Conservation (phyloP, 2,113 vertebrate species). For the Protobothrops flavoviridis region DNA sequence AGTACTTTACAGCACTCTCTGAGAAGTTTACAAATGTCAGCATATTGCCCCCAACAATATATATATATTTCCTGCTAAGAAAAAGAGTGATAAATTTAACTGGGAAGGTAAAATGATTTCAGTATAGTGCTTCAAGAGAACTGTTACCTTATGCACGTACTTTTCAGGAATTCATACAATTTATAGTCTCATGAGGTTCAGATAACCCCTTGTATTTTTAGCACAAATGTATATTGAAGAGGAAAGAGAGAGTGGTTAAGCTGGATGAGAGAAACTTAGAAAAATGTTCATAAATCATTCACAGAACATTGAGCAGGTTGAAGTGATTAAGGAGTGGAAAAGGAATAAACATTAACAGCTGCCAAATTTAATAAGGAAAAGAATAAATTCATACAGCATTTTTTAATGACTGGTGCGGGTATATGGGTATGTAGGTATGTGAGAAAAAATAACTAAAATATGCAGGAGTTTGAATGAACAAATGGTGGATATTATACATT, state of each 20-base stretch:
- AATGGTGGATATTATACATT: background rate
- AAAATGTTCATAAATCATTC: slow-evolving; percentile 12
- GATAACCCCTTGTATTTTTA: background rate
- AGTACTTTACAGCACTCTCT: no score
- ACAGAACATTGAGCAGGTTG: background rate
- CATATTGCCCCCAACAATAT: no score
- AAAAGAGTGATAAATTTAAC: background rate
- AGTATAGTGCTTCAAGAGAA: background rate
- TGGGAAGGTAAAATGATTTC: background rate
- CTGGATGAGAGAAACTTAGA: background rate
- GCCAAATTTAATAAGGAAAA: background rate
- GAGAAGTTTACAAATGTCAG: no score
- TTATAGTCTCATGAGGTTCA: background rate
- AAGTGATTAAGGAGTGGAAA: slow-evolving; percentile 13
- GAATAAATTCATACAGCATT: background rate
- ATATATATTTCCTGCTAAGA: background rate
- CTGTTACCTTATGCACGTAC: background rate
- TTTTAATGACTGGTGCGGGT: background rate
- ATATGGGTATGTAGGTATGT: background rate
- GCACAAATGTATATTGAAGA: background rate
- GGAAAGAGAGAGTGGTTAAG: background rate
- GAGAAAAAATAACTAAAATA: background rate
- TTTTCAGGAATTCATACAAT: background rate
- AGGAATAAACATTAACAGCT: background rate
- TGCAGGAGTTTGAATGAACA: background rate